Conservation (phyloP, 2,888 invertebrate species). For the Rhingia campestris region DNA sequence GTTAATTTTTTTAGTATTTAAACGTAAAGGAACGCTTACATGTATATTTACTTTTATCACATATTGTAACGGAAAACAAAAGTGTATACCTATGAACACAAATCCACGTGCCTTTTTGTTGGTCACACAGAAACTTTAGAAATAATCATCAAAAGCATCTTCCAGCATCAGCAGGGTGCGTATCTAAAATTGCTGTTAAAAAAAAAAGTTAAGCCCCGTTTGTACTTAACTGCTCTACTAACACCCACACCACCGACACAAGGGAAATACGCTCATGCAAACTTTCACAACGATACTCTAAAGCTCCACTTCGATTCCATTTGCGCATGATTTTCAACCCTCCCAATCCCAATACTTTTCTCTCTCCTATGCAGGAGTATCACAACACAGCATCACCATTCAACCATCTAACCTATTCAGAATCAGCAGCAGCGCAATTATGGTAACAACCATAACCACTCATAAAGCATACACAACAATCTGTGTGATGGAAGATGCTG, state of each 20-base stretch:
- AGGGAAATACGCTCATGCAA: slow-evolving; percentile 29
- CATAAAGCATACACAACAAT: slow-evolving; percentile 60
- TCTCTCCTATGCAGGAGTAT: slow-evolving; percentile 32
- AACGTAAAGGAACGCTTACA: background rate
- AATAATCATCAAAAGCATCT: slow-evolving; percentile 27
- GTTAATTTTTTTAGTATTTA: no score
- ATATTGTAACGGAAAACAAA: slow-evolving; percentile 7
- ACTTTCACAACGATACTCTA: slow-evolving; percentile 28
- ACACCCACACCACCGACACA: slow-evolving; percentile 26
- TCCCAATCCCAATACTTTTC: slow-evolving; percentile 26
- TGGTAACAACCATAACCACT: slow-evolving; percentile 67
- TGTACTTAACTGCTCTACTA: slow-evolving; percentile 34
- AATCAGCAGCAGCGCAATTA: slow-evolving; percentile 58
- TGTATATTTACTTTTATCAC: slow-evolving; percentile 10
- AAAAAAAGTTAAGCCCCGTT: slow-evolving; percentile 21
- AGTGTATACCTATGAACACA: slow-evolving; percentile 11
- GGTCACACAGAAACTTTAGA: slow-evolving; percentile 9
- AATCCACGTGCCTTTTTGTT: slow-evolving; percentile 50
- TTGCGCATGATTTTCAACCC: slow-evolving; percentile 57
- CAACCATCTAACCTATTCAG: slow-evolving; percentile 35
- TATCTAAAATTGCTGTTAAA: slow-evolving; percentile 27
- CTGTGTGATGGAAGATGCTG: slow-evolving; percentile 55
- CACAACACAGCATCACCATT: slow-evolving; percentile 39
- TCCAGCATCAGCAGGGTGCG: slow-evolving; percentile 23
- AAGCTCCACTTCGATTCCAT: slow-evolving; percentile 39